Percentiles rank a stretch among this genome's conserved stretches.
Conservation (phyloP, 2,888 invertebrate species). For the Coremacera marginata region DNA sequence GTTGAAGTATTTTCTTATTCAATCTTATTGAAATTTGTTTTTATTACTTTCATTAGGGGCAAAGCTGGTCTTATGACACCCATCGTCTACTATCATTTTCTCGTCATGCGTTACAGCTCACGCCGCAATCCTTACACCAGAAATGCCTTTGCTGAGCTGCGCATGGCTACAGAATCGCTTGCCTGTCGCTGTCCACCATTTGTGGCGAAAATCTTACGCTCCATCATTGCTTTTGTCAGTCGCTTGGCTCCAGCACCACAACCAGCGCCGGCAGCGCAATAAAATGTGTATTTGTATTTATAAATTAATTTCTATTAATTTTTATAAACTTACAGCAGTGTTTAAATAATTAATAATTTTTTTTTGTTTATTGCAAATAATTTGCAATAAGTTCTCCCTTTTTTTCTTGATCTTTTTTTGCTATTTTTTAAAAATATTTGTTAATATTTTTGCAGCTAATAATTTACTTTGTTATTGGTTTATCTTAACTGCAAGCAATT, state of each 20-base stretch:
- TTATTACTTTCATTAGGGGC: conserved; percentile 76
- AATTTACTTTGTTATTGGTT: not conserved
- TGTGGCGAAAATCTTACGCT: conserved; percentile 73
- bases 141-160: conserved; percentile 90
- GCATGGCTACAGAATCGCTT: conserved; percentile 77
- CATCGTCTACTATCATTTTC: conserved; percentile 97
- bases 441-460: not conserved
- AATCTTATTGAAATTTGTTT: not conserved
- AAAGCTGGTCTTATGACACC: conserved; percentile 91
- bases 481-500: too few species aligned
- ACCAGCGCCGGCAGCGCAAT: conserved; percentile 54
- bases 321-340: not conserved
- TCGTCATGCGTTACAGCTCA: conserved; percentile 91
- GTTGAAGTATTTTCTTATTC: not conserved
- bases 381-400: not conserved
- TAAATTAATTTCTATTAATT: not conserved
- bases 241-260: conserved; percentile 79
- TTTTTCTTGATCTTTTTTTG: not conserved
- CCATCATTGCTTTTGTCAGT: conserved; percentile 78
- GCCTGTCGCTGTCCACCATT: conserved; percentile 80
- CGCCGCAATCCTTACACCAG: conserved; percentile 96
- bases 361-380: not conserved
- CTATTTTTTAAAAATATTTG: not conserved
- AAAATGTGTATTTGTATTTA: conserved; percentile 34
- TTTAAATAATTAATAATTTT: not conserved